Evolutionary conservation across 2,113 vertebrate species (phyloP).

Genomic region (Chloropsis cyanopogon): DNA sequence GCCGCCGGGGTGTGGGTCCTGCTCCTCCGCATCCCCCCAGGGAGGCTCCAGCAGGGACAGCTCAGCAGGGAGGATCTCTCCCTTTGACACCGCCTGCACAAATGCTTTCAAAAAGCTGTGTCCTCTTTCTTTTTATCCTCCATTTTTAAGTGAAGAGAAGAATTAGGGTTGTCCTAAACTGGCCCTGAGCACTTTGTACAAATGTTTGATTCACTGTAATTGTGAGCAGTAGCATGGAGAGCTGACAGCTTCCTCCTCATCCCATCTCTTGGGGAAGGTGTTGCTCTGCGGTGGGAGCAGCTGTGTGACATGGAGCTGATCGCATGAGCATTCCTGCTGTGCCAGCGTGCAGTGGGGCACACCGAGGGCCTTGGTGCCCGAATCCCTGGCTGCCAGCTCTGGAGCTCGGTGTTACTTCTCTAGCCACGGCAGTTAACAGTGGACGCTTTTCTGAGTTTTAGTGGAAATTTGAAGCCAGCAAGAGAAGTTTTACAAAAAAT

Average conservation of each 20-base stretch:
- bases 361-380: not conserved
- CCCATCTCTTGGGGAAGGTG: not conserved
- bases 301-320: no score
- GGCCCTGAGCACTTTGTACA: not conserved
- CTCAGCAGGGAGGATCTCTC: fast-evolving
- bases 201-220: not conserved
- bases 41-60: not conserved
- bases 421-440: not conserved
- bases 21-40: fast-evolving
- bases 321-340: no score
- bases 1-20: not conserved
- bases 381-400: not conserved
- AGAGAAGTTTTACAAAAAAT: not conserved
- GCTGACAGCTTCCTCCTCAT: not conserved
- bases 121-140: fast-evolving
- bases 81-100: no score
- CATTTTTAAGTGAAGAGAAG: not conserved
- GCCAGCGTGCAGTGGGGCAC: no score
- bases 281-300: not conserved
- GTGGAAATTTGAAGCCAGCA: not conserved
- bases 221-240: not conserved
- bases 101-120: not conserved
- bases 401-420: not conserved
- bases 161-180: not conserved
- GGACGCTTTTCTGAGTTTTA: not conserved